Evolutionary conservation across 2,113 vertebrate species (phyloP).

Genomic region (Etheostoma cragini): DNA sequence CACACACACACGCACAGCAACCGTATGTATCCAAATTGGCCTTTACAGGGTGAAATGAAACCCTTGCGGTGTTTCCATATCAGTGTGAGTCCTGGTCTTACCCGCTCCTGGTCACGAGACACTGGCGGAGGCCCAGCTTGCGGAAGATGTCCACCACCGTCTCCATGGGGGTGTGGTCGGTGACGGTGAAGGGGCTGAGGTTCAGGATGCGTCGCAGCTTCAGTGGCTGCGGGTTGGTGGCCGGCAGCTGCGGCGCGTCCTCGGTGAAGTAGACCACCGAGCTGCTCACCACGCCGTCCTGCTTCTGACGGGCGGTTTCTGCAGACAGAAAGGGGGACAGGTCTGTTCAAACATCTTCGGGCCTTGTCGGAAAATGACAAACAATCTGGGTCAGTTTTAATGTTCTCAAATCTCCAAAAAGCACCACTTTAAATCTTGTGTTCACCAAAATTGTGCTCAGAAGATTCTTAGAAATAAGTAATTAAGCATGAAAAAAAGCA

Average conservation of each 20-base stretch:
- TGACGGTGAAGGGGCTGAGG: conserved; percentile 99
- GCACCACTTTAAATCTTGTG: too few species aligned
- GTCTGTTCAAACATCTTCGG: background rate
- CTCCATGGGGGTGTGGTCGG: conserved; percentile 99
- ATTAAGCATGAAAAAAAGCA: too few species aligned
- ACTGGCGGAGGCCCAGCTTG: conserved; percentile 96
- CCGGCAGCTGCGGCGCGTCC: conserved; percentile 91
- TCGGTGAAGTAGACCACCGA: conserved; percentile 97
- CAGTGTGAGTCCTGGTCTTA: conserved; percentile 62
- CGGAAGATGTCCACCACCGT: conserved; percentile 98
- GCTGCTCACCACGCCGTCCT: conserved; percentile 98
- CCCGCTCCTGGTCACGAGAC: conserved; percentile 97
- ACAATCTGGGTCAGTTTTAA: too few species aligned
- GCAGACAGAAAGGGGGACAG: background rate
- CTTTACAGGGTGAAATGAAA: too few species aligned
- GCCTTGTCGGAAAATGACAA: background rate
- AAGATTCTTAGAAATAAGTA: too few species aligned
- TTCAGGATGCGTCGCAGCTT: conserved; percentile 96
- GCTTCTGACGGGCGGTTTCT: conserved; percentile 97
- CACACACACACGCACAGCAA: too few species aligned
- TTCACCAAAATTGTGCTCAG: too few species aligned
- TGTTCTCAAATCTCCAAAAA: too few species aligned
- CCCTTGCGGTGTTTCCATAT: too few species aligned
- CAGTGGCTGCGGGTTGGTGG: conserved; percentile 92
- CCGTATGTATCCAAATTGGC: too few species aligned